A percentile compares a stretch with the other conserved stretches of the same genome.
Evolutionary conservation across 2,113 vertebrate genomes (phyloP).

Genomic region (Solenodon paradoxus): DNA sequence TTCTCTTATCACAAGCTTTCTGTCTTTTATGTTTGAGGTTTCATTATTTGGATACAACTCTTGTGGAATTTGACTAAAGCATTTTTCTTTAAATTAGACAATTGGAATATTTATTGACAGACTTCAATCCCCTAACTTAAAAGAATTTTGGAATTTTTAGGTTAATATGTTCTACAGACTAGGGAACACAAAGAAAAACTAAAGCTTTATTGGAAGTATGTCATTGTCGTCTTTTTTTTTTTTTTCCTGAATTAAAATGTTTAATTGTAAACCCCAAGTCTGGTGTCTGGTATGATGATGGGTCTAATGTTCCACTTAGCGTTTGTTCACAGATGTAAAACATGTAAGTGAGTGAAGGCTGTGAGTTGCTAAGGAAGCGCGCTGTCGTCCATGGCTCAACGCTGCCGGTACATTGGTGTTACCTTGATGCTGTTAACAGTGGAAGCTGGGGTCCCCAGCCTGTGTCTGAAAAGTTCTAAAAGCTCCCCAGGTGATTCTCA

Average conservation of each 20-base stretch:
- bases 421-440: not conserved
- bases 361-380: not conserved
- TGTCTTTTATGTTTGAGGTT: constrained; percentile 27
- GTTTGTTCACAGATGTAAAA: not conserved
- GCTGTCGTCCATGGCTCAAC: not conserved
- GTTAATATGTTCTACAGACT: not conserved
- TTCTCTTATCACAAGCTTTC: not conserved
- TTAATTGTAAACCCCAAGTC: not conserved
- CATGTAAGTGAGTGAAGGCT: not conserved
- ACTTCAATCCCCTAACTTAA: not conserved
- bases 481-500: not conserved
- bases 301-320: not conserved
- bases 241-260: not conserved
- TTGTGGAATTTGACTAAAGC: not conserved
- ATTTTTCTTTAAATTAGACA: constrained; percentile 31
- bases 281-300: not conserved
- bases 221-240: not conserved
- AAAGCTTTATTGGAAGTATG: not conserved
- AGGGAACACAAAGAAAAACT: not conserved
- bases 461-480: not conserved
- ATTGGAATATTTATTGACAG: not conserved
- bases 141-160: not conserved
- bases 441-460: not conserved
- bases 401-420: not conserved
- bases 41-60: not conserved